phyloP scores from a whole-genome alignment of 2,888 invertebrate species.

The Halictus quadricinctus region DNA sequence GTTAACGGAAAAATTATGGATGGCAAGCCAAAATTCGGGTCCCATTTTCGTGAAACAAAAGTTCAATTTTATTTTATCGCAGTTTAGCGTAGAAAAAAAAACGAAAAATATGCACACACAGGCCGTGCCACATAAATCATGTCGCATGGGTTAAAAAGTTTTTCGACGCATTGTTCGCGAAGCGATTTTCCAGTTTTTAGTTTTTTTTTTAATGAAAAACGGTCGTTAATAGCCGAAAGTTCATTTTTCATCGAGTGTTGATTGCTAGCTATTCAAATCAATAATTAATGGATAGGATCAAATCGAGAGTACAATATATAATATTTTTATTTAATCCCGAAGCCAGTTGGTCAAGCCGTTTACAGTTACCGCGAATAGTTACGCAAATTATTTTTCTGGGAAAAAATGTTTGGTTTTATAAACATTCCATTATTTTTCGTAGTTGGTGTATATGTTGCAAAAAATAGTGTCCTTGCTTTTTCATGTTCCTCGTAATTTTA shows the following conservation, averaged over 20 bases:
- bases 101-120: neutral
- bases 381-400: neutral
- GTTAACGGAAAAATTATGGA: neutral
- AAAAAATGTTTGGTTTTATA: no score
- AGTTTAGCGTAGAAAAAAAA: neutral
- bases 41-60: neutral
- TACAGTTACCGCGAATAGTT: neutral
- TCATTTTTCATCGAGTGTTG: neutral
- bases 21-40: neutral
- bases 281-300: neutral
- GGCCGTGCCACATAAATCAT: slow-evolving; percentile 3
- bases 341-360: neutral
- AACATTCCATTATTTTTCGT: no score
- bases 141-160: slow-evolving; percentile 6
- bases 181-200: slow-evolving; percentile 26
- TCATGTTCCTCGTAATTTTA: neutral
- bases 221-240: slow-evolving; percentile 10
- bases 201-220: slow-evolving; percentile 8
- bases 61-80: slow-evolving; percentile 2
- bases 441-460: no score
- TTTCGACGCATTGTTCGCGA: slow-evolving; percentile 14
- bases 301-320: neutral
- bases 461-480: neutral
- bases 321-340: neutral
- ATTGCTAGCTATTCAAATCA: neutral